phyloP scores from a whole-genome alignment of 2,888 invertebrate genomes.

The Agrypnus murinus region DNA sequence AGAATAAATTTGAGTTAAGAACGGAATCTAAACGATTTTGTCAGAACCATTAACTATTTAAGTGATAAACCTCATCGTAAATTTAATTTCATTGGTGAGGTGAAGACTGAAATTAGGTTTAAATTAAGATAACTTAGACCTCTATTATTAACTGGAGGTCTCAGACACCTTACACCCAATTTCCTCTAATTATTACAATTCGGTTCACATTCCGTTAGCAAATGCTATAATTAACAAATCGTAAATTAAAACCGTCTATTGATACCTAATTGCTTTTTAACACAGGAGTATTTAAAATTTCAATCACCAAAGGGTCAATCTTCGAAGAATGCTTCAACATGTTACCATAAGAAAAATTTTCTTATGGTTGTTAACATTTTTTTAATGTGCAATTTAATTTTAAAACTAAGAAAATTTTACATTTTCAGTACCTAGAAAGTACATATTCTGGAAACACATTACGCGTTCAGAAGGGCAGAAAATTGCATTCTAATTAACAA shows the following conservation, averaged over 20 bases:
- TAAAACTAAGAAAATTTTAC: no score
- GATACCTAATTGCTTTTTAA: no score
- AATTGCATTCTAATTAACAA: no score
- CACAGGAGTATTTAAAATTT: no score
- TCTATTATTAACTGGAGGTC: not conserved
- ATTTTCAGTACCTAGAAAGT: no score
- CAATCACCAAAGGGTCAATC: no score
- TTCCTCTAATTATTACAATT: not conserved
- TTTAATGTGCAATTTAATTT: no score
- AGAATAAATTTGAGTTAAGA: not conserved
- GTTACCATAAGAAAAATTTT: no score
- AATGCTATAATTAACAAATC: not conserved
- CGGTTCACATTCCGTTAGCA: not conserved
- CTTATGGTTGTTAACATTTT: no score
- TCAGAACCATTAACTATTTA: not conserved
- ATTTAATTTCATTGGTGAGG: constrained; percentile 6
- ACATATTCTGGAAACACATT: no score
- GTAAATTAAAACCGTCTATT: not conserved
- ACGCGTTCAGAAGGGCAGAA: no score
- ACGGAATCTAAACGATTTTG: not conserved
- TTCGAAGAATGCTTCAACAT: no score
- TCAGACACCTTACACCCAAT: not conserved
- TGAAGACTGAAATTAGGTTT: constrained; percentile 4
- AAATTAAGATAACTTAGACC: constrained; percentile 5
- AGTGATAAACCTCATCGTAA: constrained; percentile 14